Evolutionary conservation across 1,140 invertebrate genomes (phyloP), one percentile per base, ranked within the genome.

Genomic region (Ditylenchus dipsaci): DNA sequence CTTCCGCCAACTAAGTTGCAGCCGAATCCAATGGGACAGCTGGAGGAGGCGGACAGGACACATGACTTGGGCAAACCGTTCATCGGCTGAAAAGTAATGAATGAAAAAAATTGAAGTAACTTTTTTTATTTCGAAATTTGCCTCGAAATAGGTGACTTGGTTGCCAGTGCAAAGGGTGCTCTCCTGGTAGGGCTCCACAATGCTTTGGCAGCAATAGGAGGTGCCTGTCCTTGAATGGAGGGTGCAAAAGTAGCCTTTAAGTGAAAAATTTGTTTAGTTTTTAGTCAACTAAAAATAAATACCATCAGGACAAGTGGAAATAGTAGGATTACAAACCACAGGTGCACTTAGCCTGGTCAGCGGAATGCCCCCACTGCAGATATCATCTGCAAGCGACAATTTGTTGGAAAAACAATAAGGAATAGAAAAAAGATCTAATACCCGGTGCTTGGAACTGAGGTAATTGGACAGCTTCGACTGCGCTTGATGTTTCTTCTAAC

Each of bases 301-400:
- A 81, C 79, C 78, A 70, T 82, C 76, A 43, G 79, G 79, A 69
- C 79, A 81, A 47, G 76, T 82, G 56, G 70, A 70, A 59, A 83
- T 81, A 11, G 65, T 65, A 9, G 79, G 79, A 69, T 83, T 83
- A 60, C 79, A 81, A 19, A 67, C 69, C 19, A 81, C 79, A 5
- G 79, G 79, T 9, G 79, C 82, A 49, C 79, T 71, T 13, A 83
- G 68, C 57, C 72, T 77, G 3, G 79, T 81, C 29, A 81, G 62
- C n/a, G 81, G 78, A 60, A 76, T 75, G 47, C 82, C 79, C n/a
- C 71, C 78, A 38, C 73, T 68, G 57, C 79, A 81, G 63, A 81
- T 73, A 43, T 81, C 79, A 63, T 81, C 79, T 76, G 27, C 57
- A 78, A 59, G 8, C 42, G 23, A 19, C 5, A 11, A 19, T 1